phyloP scores from a whole-genome alignment of 1,140 invertebrate species.

The Micrasema longulum region DNA sequence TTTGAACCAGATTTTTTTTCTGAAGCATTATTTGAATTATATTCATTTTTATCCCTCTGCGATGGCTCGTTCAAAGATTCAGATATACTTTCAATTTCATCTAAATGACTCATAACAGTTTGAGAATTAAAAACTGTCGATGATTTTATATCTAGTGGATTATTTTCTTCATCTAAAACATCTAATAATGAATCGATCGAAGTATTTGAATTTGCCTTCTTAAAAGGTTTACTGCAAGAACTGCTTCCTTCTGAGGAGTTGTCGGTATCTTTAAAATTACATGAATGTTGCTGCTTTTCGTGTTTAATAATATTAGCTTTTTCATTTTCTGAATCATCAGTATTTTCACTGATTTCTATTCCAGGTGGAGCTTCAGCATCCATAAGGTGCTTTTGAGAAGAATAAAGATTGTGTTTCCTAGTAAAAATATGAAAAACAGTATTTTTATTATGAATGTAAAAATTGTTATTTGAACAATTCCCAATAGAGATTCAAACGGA shows the following conservation, averaged over 20 bases:
- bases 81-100: not conserved
- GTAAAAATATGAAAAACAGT: slow-evolving; percentile 16
- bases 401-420: slow-evolving; percentile 49
- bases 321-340: not conserved
- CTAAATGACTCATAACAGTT: not conserved
- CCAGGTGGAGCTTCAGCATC: slow-evolving; percentile 39
- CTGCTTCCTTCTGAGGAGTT: slow-evolving; percentile 13
- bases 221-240: slow-evolving; percentile 3
- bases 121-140: not conserved
- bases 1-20: not conserved
- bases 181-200: not conserved
- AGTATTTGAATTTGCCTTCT: slow-evolving; percentile 12
- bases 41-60: not conserved
- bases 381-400: slow-evolving; percentile 48
- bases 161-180: slow-evolving; percentile 15
- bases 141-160: not conserved
- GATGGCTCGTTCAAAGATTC: slow-evolving; percentile 2
- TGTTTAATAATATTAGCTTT: not conserved
- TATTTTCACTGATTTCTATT: slow-evolving; percentile 10
- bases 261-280: not conserved
- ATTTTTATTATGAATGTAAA: no score
- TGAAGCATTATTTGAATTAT: not conserved
- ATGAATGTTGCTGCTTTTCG: not conserved
- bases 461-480: no score
- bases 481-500: no score